Evolutionary conservation across 2,797 vertebrate species (phyloP).

Genomic region (Rhynchonycteris naso): DNA sequence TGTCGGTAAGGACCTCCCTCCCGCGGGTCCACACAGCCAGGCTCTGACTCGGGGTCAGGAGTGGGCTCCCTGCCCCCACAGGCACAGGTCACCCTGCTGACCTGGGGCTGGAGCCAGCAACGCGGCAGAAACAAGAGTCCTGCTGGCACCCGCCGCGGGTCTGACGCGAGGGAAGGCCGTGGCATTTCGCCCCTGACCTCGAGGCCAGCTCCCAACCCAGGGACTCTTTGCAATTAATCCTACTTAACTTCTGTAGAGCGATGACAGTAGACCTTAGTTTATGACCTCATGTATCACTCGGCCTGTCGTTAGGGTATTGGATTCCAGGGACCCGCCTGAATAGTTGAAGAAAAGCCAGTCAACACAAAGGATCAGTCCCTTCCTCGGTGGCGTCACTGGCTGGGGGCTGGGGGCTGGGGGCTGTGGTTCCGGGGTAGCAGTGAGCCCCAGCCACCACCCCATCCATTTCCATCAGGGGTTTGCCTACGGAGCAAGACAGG

Average conservation of each 20-base stretch:
- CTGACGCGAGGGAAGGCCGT: fast-evolving
- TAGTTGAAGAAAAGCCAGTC: constrained; percentile 43
- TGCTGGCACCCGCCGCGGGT: fast-evolving
- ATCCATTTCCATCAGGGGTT: too few relatives aligned
- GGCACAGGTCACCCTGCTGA: too few relatives aligned
- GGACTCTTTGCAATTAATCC: background rate
- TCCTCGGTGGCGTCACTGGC: background rate
- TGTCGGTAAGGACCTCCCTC: fast-evolving
- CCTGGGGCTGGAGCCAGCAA: background rate
- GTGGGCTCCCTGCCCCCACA: background rate
- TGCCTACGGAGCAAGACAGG: too few relatives aligned
- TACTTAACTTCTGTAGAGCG: background rate
- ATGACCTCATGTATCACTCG: constrained; percentile 46
- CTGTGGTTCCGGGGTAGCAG: too few relatives aligned
- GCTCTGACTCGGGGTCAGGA: background rate
- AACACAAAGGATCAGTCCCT: background rate
- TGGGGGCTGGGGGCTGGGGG: too few relatives aligned
- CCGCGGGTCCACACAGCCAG: fast-evolving
- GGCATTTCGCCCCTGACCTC: background rate
- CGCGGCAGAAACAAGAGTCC: fast-evolving
- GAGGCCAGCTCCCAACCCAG: background rate
- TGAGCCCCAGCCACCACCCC: too few relatives aligned
- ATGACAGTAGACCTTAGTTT: background rate
- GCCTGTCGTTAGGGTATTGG: constrained; percentile 29
- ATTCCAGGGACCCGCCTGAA: background rate